Evolutionary conservation across 30 jellyfish, hydroid and myxozoan genomes (phyloP), one percentile per base, ranked within the genome.

Genomic region (Aurelia sp.): DNA sequence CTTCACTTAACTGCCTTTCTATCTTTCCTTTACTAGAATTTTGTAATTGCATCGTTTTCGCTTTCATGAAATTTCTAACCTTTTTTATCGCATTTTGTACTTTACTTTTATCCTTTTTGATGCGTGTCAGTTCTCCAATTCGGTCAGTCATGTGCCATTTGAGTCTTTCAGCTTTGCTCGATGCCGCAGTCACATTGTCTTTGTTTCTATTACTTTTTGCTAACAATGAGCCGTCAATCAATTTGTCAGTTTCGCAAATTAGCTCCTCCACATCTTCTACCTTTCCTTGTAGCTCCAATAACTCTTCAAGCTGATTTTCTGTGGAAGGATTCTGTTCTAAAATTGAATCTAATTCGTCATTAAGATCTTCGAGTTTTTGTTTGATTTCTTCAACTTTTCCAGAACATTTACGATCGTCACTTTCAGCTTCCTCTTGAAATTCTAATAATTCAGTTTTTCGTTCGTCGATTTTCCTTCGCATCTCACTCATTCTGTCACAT

Each of bases 1-100:
- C 85, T 50, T 82, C 91, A 40, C 85, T 82, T 48, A 82, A 61
- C 71, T 70, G 85, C 35, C 79, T 68, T 23, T 82, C 91, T 18
- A 82, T 19, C 19, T 52, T 80, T 40, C 62, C 33, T n/a, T 52
- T 17, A 30, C 47, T 37, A 22, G 19, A 11, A 6, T 19, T 27
- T 16, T 71, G 61, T 31, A 82, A 11, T 33, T 69, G 91, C 18
- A 8, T 30, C n/a, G 68, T 31, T 58, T 69, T 82, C 53, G 58
- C 0, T 17, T 69, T 84, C 66, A 82, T 66, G 40, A 82, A 82
- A 5, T 33, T 22, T 57, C 50, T 74, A 6, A 74, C 81, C 58
- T 37, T 82, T 33, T 82, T 73, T 0, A 74, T 33, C 4, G 78
- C 79, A 17, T 9, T 40, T 51, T 74, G 40, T 1, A 52, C 47